Evolutionary conservation across 2,888 invertebrate species (phyloP), one percentile per base, ranked within the genome.

Genomic region (Palloptera scutellata): DNA sequence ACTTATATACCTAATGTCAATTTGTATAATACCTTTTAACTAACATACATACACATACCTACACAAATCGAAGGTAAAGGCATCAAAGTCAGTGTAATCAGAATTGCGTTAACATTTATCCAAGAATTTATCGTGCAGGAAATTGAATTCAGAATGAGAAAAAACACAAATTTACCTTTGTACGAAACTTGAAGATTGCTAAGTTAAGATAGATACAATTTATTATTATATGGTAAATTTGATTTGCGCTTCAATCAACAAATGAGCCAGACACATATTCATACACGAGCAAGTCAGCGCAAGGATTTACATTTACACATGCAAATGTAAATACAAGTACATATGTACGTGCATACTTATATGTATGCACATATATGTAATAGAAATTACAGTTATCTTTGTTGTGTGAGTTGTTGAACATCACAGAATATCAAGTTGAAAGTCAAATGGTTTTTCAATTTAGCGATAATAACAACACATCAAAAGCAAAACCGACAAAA

Each of bases 191-290:
- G 43, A 1, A 45, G 55, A 43, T 30, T 63, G 61, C 52, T 48
- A 45, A 60, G 52, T 61, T 40, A 61, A 53, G 41, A 64, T 55
- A 53, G 54, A n/a, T 66, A 30, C 30, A 68, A 70, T 53, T 67
- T 65, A 71, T 67, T 68, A 71, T 68, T 65, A 70, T 4, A 30
- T 58, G 51, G 68, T 67, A 54, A 67, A 70, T 72, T 69, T 67
- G 68, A 70, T 70, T 71, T 71, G 52, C 67, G 70, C 72, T 68
- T 72, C 72, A 70, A 74, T 74, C 72, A 73, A 70, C 68, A 64
- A 55, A 68, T 61, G 15, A 65, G n/a, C n/a, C n/a, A 64, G 17
- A 30, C 41, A 41, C 30, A n/a, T n/a, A n/a, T n/a, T n/a, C n/a
- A n/a, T 40, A 30, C 63, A 45, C 9, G 3, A 45, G 10, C 10